Evolutionary conservation across 2,888 invertebrate genomes (phyloP), one percentile per base, ranked within the genome.

Genomic region (Phengaris arion): DNA sequence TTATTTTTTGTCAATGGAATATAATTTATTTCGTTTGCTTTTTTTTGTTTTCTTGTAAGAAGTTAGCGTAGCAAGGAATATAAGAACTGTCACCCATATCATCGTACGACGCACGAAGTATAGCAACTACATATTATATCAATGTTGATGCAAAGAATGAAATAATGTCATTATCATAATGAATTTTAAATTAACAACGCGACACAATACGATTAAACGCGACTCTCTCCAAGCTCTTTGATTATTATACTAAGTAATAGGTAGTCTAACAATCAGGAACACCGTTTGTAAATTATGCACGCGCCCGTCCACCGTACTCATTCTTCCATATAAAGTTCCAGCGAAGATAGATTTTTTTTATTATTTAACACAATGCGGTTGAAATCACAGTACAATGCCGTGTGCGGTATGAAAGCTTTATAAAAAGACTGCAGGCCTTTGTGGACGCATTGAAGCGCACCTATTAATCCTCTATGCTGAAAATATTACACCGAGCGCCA

Each of bases 361-460:
- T 81, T 81, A 80, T 82, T 79, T 80, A 79, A 76, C 75, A 78
- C 77, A 77, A 75, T 82, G 83, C 82, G 85, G 84, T 83, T 85
- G 84, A 85, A 84, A 84, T 85, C 83, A 85, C 84, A 84, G 82
- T 82, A 85, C 83, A 84, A 84, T 85, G 81, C 80, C 80, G 79
- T 78, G 78, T 79, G 81, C 78, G 78, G 79, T 81, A 77, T 84
- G 81, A 82, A 83, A 82, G 85, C 84, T 86, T 85, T 87, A 86
- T 88, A 87, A 89, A 89, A 87, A 85, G 85, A 82, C 81, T 80
- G 84, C 86, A 79, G 79, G 84, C 88, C 89, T 90, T 90, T 89
- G 88, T 88, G 84, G 78, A 84, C 80, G 86, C 88, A 87, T 84
- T 86, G 84, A 86, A 82, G 83, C 86, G 82, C 85, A 83, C 83